Evolutionary conservation across 2,113 vertebrate genomes (phyloP), one percentile per base, ranked within the genome.

Genomic region (Copsychus sechellarum): DNA sequence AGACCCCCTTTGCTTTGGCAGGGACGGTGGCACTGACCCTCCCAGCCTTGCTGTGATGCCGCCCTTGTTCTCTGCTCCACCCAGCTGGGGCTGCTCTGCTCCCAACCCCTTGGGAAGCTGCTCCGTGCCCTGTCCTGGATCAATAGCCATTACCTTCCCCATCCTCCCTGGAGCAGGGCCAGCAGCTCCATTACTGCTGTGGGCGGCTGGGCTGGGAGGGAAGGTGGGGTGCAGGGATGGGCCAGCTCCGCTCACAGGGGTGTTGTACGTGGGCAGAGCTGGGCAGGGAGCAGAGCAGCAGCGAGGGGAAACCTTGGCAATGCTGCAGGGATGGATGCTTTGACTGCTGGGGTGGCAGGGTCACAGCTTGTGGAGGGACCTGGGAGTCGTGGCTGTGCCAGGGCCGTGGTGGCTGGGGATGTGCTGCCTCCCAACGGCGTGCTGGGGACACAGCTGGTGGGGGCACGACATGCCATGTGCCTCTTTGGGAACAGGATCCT

Each of bases 121-220:
- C 77, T 65, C 56, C 4, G 1, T 50, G 88, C 67, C 72, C 57
- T 70, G 62, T 28, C 71, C 78, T 38, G 62, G 64, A 94, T 97
- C 96, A 4, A 97, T 97, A 93, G 56, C 92, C 92, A 91, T 95
- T 96, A 93, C 93, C 73, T 92, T 74, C 20, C 47, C n/a, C 79
- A 73, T 85, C 73, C 3, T 9, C 48, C 7, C 94, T 97, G 97
- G 97, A 97, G 71, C 2, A 0, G 10, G 34, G 95, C 96, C 97
- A 96, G 93, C 12, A 33, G 50, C 83, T 97, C 95, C 95, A 96
- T 97, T 96, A 97, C 56, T 22, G 85, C 92, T 60, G 85, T 2
- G 0, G 72, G 34, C 1, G 0, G 33, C 61, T 26, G 81, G 38
- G 19, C 81, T 31, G 81, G 38, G 14, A 45, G 61, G 47, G 26